phyloP scores from a whole-genome alignment of 2,797 vertebrate species.

The Dromococcyx pavoninus region DNA sequence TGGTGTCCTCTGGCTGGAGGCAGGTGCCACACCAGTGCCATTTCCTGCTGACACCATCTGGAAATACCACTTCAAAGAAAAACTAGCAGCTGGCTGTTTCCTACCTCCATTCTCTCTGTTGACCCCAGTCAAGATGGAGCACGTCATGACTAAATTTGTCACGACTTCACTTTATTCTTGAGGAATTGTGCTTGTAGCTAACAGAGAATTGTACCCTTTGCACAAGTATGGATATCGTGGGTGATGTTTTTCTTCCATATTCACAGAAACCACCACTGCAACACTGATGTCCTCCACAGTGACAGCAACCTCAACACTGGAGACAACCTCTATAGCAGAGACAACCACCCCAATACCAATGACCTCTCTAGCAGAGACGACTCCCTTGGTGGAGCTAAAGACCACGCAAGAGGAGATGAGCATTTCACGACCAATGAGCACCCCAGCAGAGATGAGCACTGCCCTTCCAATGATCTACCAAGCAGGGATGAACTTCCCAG shows the following conservation, averaged over 20 bases:
- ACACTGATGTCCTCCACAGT: accelerated
- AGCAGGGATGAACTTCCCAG: accelerated
- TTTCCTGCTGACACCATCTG: not conserved
- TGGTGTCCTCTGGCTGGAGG: not conserved
- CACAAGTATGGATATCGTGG: not conserved
- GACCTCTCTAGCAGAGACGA: accelerated
- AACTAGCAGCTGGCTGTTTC: not conserved
- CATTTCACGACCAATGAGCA: not conserved
- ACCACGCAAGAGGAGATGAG: accelerated
- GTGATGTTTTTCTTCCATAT: not conserved
- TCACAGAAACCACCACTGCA: not conserved
- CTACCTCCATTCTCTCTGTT: not conserved
- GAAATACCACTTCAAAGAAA: not conserved
- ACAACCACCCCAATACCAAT: accelerated
- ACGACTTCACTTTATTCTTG: not conserved
- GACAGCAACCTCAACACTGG: accelerated
- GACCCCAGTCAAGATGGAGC: not conserved
- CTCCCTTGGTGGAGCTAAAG: no score
- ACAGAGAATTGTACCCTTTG: not conserved
- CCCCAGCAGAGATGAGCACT: no score
- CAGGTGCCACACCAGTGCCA: not conserved
- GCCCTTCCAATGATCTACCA: accelerated
- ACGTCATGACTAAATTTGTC: not conserved
- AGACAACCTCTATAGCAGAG: accelerated
- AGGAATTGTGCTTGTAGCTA: not conserved